Evolutionary conservation across 2,113 vertebrate genomes (phyloP).

Genomic region (Gymnobelideus leadbeateri): DNA sequence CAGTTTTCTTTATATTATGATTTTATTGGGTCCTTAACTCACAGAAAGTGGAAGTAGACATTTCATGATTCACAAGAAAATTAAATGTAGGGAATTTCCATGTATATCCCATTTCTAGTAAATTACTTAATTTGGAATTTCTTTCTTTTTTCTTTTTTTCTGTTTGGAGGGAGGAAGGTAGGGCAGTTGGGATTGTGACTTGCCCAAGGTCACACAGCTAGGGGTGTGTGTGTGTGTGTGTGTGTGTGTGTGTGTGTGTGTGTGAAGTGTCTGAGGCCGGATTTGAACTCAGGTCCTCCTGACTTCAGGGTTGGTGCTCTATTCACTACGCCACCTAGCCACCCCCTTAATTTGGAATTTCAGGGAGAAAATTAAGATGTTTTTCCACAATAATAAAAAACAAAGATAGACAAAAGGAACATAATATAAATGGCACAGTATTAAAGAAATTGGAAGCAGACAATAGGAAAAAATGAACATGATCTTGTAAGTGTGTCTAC

Average conservation of each 20-base stretch:
- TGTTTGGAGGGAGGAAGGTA: too few species aligned
- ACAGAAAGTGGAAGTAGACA: conserved; percentile 21
- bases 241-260: too few species aligned
- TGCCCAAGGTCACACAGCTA: too few species aligned
- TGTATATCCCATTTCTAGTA: conserved; percentile 7
- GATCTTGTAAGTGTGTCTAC: not conserved
- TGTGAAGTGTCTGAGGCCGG: too few species aligned
- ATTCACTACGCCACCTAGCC: too few species aligned
- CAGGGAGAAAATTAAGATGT: conserved; percentile 44
- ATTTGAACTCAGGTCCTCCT: too few species aligned
- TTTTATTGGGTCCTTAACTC: conserved; percentile 21
- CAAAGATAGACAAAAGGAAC: conserved; percentile 18
- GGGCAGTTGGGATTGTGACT: too few species aligned
- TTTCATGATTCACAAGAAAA: conserved; percentile 42
- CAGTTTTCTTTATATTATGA: conserved; percentile 3
- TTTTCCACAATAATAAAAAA: conserved; percentile 39
- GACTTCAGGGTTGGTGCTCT: too few species aligned
- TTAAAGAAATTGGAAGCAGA: conserved; percentile 18
- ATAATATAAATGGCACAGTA: conserved; percentile 9
- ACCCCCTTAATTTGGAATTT: conserved; percentile 46
- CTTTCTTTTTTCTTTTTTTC: not conserved
- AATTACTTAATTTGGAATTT: conserved; percentile 52
- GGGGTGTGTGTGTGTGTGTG: too few species aligned
- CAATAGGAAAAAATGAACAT: not conserved
- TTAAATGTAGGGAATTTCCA: conserved; percentile 24